phyloP scores from a whole-genome alignment of 1,140 invertebrate genomes.

The Colletes gigas region DNA sequence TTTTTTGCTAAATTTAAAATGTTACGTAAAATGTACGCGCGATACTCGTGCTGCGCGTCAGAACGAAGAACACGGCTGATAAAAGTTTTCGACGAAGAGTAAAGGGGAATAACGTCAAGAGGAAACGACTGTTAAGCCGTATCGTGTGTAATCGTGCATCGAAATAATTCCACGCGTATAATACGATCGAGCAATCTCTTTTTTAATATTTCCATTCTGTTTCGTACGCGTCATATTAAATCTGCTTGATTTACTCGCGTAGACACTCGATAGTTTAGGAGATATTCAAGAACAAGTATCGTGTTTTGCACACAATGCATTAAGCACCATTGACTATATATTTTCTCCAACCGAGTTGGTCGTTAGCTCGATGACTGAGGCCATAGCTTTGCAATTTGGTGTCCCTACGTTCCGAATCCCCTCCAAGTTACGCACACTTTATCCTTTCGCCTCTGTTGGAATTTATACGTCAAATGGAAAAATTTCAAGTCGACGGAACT shows the following conservation, averaged over 20 bases:
- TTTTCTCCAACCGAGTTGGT: too few species aligned
- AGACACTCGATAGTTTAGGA: background rate
- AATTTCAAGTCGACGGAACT: too few species aligned
- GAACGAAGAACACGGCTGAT: conserved; percentile 21
- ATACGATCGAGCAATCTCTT: background rate
- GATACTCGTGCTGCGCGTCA: conserved; percentile 3
- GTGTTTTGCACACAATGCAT: too few species aligned
- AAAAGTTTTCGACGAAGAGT: conserved; percentile 18
- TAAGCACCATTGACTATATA: too few species aligned
- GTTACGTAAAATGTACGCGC: conserved; percentile 26
- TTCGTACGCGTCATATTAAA: too few species aligned
- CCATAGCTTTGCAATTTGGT: too few species aligned
- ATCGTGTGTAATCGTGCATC: background rate
- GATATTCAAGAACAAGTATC: too few species aligned
- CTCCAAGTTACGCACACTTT: too few species aligned
- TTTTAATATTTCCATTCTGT: background rate
- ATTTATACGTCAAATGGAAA: too few species aligned
- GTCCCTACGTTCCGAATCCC: too few species aligned
- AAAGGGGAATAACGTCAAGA: conserved; percentile 15
- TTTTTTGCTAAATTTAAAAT: conserved; percentile 25
- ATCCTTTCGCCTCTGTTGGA: too few species aligned
- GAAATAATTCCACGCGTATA: conserved; percentile 10
- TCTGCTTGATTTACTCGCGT: background rate
- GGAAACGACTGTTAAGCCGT: conserved; percentile 23
- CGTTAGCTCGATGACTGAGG: too few species aligned